Evolutionary conservation across 2,797 vertebrate genomes (phyloP).

Genomic region (Sebastes umbrosus): DNA sequence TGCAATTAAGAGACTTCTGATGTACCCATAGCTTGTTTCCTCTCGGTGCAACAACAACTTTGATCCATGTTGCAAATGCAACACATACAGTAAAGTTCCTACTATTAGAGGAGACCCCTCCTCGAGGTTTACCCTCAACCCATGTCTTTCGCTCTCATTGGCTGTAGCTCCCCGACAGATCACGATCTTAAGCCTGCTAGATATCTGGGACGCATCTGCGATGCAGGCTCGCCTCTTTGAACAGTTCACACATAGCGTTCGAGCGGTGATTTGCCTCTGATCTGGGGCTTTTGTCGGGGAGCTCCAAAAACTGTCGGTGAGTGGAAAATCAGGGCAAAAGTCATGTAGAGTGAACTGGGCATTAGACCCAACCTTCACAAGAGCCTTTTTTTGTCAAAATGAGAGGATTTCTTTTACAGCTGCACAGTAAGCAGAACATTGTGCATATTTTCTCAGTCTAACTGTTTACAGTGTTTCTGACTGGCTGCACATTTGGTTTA

Average conservation of each 20-base stretch:
- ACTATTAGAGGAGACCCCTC: background rate
- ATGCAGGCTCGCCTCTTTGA: background rate
- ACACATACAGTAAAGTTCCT: background rate
- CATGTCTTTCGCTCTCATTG: background rate
- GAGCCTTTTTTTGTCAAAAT: too few species aligned
- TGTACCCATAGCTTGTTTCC: background rate
- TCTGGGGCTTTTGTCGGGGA: background rate
- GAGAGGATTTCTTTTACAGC: background rate
- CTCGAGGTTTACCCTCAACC: rapidly evolving
- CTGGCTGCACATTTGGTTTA: background rate
- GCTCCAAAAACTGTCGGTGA: background rate
- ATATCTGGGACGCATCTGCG: background rate
- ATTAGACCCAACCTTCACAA: background rate
- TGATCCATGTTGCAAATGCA: background rate
- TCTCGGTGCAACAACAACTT: background rate
- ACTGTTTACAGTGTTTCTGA: background rate
- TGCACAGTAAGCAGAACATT: background rate
- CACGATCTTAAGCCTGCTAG: background rate
- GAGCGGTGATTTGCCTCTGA: background rate
- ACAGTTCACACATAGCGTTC: background rate
- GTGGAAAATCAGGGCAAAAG: background rate
- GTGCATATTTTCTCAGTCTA: background rate
- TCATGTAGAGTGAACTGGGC: background rate
- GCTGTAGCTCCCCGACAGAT: background rate
- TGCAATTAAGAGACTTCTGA: too few species aligned